These are phyloP conservation scores for Palloptera scutellata DNA, from an alignment of 2,888 invertebrate species.

Conservation along the genomic window DNA sequence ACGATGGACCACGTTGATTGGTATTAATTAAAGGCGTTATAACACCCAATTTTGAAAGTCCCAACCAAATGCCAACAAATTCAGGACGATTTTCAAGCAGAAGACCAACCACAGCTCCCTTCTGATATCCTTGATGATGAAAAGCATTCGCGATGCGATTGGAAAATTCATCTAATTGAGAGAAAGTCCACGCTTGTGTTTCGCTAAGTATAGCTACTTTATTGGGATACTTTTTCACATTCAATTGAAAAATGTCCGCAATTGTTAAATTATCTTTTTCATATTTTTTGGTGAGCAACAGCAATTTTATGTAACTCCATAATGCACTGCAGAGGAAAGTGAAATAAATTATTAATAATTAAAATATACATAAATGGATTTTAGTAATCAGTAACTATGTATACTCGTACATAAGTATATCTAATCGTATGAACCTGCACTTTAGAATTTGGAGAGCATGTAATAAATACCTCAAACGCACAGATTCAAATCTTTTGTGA, in stretches of 20 bases:
- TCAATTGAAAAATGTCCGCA: constrained; percentile 80
- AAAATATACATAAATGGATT: neutral
- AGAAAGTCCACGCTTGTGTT: constrained; percentile 85
- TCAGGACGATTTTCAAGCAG: constrained; percentile 93
- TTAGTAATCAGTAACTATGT: neutral
- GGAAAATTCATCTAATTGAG: constrained; percentile 87
- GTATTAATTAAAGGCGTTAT: constrained; percentile 92
- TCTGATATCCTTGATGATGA: constrained; percentile 80
- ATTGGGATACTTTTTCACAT: constrained; percentile 80
- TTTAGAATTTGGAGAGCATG: too few species aligned
- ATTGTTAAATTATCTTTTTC: constrained; percentile 78
- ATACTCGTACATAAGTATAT: too few species aligned
- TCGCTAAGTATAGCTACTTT: constrained; percentile 79
- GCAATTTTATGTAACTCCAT: constrained; percentile 72
- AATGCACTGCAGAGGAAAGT: constrained; percentile 70
- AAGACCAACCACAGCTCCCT: constrained; percentile 89
- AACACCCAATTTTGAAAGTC: constrained; percentile 85
- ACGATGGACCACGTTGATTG: constrained; percentile 83
- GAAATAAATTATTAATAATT: neutral
- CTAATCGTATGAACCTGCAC: too few species aligned
- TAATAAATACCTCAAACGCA: too few species aligned
- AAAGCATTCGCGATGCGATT: constrained; percentile 85
- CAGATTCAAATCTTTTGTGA: too few species aligned
- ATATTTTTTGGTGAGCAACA: constrained; percentile 71
- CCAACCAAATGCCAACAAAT: constrained; percentile 92